A percentile compares a stretch with the other conserved stretches of the same genome.
Conservation (phyloP, 1,140 invertebrate genomes). For the Leptonema lineaticorne region DNA sequence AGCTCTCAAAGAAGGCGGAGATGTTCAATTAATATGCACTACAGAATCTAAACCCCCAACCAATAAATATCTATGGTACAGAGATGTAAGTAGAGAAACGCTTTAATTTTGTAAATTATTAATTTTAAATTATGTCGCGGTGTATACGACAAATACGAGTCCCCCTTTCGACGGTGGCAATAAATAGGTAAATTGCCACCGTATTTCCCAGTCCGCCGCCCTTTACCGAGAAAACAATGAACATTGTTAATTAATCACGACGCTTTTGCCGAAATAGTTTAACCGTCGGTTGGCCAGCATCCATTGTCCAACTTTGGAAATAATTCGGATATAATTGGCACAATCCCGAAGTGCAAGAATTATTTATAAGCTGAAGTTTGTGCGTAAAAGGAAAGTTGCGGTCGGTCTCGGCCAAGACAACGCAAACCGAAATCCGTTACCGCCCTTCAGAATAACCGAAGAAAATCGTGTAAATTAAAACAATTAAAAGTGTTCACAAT, state of each 20-base stretch:
- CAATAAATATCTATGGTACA: constrained; percentile 34
- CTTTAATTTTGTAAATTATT: background rate
- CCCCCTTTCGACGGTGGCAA: too few species aligned
- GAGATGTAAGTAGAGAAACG: constrained; percentile 25
- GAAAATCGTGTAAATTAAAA: too few species aligned
- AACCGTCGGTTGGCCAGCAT: background rate
- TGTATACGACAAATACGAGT: too few species aligned
- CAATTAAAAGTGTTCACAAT: too few species aligned
- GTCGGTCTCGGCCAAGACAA: background rate
- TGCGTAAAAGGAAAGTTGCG: constrained; percentile 20
- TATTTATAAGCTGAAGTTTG: constrained; percentile 29
- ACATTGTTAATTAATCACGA: constrained; percentile 8
- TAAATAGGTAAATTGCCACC: background rate
- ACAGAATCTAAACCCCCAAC: constrained; percentile 35
- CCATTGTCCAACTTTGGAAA: constrained; percentile 20
- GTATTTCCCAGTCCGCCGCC: too few species aligned
- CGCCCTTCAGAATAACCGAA: too few species aligned
- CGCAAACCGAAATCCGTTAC: too few species aligned
- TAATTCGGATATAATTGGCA: constrained; percentile 24
- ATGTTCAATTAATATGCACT: constrained; percentile 38
- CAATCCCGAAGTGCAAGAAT: constrained; percentile 23
- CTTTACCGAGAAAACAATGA: background rate
- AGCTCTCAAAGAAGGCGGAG: constrained; percentile 35
- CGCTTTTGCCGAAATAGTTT: constrained; percentile 15
- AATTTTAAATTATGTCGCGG: background rate